phyloP scores from a whole-genome alignment of 2,113 vertebrate species.

The Pyrgilauda ruficollis region DNA sequence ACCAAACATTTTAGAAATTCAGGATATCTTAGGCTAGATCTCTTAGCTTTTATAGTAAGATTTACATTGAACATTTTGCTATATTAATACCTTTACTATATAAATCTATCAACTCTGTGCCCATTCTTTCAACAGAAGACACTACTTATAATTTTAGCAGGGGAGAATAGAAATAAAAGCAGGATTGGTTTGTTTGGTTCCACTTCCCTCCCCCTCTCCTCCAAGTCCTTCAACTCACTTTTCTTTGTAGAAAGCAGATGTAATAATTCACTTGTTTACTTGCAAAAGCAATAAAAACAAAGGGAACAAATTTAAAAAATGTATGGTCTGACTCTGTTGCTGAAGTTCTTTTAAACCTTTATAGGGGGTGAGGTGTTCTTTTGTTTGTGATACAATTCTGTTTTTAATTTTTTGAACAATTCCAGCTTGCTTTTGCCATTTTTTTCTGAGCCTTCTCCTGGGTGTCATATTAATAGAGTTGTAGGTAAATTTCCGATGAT shows the following conservation, averaged over 20 bases:
- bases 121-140: conserved; percentile 35
- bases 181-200: background rate
- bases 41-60: conserved; percentile 1
- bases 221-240: conserved; percentile 40
- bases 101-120: background rate
- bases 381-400: conserved; percentile 6
- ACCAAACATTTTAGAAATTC: conserved; percentile 31
- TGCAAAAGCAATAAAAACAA: conserved; percentile 59
- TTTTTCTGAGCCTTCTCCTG: background rate
- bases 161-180: background rate
- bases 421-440: background rate
- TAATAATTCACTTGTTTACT: conserved; percentile 70
- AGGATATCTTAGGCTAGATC: conserved; percentile 17
- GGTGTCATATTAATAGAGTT: background rate
- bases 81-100: background rate
- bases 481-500: background rate
- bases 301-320: conserved; percentile 33
- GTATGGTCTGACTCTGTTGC: conserved; percentile 14
- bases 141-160: background rate
- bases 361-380: background rate
- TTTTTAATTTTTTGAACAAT: background rate
- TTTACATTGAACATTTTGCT: conserved; percentile 17
- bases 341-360: conserved; percentile 6
- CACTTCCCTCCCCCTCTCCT: background rate
- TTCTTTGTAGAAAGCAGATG: conserved; percentile 25